Percentiles rank a stretch among this genome's conserved stretches.
Conservation (phyloP, 2,113 vertebrate species). For the Sialia sialis region DNA sequence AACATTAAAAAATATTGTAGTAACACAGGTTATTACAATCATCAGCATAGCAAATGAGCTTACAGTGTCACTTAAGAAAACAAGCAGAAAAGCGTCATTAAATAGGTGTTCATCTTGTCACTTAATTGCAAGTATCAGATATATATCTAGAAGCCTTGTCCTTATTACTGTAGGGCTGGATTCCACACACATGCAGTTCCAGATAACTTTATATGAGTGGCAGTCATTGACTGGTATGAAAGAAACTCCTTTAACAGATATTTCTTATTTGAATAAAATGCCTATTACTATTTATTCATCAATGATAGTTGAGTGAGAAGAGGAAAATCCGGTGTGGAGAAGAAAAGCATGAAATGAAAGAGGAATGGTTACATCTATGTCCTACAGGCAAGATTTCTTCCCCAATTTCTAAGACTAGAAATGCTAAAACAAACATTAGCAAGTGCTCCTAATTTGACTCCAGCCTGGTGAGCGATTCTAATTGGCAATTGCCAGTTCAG, state of each 20-base stretch:
- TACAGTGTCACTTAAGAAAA: background rate
- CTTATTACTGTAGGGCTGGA: background rate
- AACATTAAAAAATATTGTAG: background rate
- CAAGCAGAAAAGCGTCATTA: background rate
- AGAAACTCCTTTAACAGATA: background rate
- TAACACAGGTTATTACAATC: background rate
- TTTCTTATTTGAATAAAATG: background rate
- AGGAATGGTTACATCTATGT: background rate
- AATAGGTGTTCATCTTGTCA: background rate
- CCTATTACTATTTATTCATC: background rate
- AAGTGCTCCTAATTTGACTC: background rate
- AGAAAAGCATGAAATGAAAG: background rate
- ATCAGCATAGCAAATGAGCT: background rate
- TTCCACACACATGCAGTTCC: background rate
- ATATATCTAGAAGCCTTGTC: background rate
- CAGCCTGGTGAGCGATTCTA: background rate
- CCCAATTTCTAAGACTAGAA: background rate
- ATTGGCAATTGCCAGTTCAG: background rate
- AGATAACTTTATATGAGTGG: background rate
- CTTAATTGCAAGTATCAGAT: background rate
- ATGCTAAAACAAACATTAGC: background rate
- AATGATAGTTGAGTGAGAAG: background rate
- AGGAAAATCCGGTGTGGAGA: background rate
- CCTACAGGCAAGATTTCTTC: background rate
- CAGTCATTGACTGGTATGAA: background rate